Evolutionary conservation across 2,888 invertebrate species (phyloP), one percentile per base, ranked within the genome.

Genomic region (Fabriciana adippe): DNA sequence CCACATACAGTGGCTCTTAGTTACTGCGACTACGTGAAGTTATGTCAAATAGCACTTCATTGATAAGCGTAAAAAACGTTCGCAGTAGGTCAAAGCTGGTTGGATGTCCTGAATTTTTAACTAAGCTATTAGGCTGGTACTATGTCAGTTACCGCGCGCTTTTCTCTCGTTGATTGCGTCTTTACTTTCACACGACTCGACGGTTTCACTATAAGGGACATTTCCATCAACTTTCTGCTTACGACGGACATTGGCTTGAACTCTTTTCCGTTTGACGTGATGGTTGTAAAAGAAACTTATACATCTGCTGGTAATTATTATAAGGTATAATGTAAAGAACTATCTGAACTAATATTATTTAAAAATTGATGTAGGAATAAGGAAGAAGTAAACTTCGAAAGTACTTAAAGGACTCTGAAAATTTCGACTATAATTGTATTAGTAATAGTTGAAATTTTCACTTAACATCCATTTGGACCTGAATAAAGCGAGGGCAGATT

Each of bases 141-240:
- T 73, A 71, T 78, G 77, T 81, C 77, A 74, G 78, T 78, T 76
- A 81, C 75, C 79, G 79, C 79, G 79, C 76, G 84, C 91, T 88
- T 89, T 92, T 90, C 87, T 86, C 84, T 86, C 84, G 82, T 75
- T 87, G 87, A 92, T 91, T 91, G 89, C 90, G 81, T 85, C 91
- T 90, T 90, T 86, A 91, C 86, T 85, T 87, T 88, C 86, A 85
- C 83, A 83, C 80, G 82, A 74, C 77, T 82, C 80, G 81, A 74
- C 77, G 74, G 79, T 84, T 84, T 84, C 83, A 79, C 82, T 79
- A 76, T 76, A 80, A 82, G 83, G 77, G 83, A 76, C 75, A 77
- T 76, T 79, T 82, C 75, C 82, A 80, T 85, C 80, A 82, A 79
- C 80, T 78, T 69, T 73, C 72, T 72, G 82, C 85, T 83, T 75